A percentile compares a stretch with the other conserved stretches of the same genome.
Evolutionary conservation across 2,888 invertebrate genomes (phyloP).

Genomic region (Megamerina dolium): DNA sequence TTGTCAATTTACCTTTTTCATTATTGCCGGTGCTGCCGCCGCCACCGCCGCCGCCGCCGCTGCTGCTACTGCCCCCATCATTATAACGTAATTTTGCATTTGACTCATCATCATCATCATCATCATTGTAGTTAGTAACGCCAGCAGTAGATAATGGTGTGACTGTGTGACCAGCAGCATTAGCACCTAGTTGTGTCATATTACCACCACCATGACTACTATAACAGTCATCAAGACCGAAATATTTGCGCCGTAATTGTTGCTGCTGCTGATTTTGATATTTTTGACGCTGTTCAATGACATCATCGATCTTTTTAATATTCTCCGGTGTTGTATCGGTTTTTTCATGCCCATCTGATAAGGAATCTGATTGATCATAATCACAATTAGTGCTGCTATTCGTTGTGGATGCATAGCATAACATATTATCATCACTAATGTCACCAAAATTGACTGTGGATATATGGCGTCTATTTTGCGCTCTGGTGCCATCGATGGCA

Average conservation of each 20-base stretch:
- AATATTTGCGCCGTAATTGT: too few species aligned
- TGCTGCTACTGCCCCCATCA: conserved; percentile 13
- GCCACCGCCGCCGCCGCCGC: conserved; percentile 15
- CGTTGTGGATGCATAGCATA: too few species aligned
- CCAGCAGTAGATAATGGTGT: too few species aligned
- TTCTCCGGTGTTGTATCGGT: conserved; percentile 48
- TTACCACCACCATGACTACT: too few species aligned
- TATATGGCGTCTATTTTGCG: too few species aligned
- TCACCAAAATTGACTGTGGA: neutral
- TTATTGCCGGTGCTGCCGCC: conserved; percentile 11
- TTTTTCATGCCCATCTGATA: conserved; percentile 46
- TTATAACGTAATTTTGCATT: conserved; percentile 29
- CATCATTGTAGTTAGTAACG: too few species aligned
- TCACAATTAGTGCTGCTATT: conserved; percentile 12
- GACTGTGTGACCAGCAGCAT: too few species aligned
- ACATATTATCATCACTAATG: neutral
- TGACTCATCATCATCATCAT: too few species aligned
- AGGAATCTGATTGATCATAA: conserved; percentile 25
- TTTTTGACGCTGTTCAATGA: conserved; percentile 27
- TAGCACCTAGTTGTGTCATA: too few species aligned
- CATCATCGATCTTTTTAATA: conserved; percentile 48
- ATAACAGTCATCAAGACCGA: too few species aligned
- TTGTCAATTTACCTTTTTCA: too few species aligned
- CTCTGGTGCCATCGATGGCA: too few species aligned
- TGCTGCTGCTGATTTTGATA: conserved; percentile 3